These are phyloP conservation scores for Bombus vancouverensis DNA, from an alignment of 1,140 invertebrate species.

Conservation along the genomic window DNA sequence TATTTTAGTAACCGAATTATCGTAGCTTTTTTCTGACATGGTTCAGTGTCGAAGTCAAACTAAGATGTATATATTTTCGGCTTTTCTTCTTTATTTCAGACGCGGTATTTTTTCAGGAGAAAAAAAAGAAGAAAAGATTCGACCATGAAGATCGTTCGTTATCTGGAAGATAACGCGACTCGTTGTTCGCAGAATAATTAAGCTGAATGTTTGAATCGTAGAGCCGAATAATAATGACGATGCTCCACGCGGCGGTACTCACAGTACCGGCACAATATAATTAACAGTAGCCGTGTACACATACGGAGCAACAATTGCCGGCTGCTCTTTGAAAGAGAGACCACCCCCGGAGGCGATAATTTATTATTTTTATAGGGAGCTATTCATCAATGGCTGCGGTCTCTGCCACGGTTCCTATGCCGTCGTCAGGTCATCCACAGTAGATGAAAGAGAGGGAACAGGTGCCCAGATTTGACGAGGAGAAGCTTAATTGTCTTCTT, in stretches of 20 bases:
- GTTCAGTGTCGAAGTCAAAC: not conserved
- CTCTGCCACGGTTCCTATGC: not conserved
- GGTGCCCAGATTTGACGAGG: constrained; percentile 10
- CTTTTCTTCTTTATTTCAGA: not conserved
- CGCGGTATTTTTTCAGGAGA: not conserved
- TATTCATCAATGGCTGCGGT: constrained; percentile 48
- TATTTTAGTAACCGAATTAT: constrained; percentile 30
- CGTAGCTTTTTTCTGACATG: not conserved
- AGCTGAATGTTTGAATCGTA: constrained; percentile 53
- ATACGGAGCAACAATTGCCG: constrained; percentile 62
- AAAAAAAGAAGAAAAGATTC: not conserved
- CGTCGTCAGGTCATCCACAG: constrained; percentile 6
- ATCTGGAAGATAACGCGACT: constrained; percentile 11
- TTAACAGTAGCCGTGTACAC: constrained; percentile 67
- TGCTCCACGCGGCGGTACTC: constrained; percentile 40
- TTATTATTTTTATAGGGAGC: constrained; percentile 67
- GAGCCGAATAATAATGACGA: constrained; percentile 52
- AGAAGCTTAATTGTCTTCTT: constrained; percentile 29
- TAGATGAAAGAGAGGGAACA: constrained; percentile 29
- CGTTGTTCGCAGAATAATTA: constrained; percentile 46
- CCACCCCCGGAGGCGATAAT: constrained; percentile 60
- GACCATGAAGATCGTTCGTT: not conserved
- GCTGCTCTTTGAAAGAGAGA: constrained; percentile 55
- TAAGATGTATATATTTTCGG: not conserved
- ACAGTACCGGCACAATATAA: constrained; percentile 58